Conservation (phyloP, 2,797 vertebrate species). For the Atherinosoma microstoma region DNA sequence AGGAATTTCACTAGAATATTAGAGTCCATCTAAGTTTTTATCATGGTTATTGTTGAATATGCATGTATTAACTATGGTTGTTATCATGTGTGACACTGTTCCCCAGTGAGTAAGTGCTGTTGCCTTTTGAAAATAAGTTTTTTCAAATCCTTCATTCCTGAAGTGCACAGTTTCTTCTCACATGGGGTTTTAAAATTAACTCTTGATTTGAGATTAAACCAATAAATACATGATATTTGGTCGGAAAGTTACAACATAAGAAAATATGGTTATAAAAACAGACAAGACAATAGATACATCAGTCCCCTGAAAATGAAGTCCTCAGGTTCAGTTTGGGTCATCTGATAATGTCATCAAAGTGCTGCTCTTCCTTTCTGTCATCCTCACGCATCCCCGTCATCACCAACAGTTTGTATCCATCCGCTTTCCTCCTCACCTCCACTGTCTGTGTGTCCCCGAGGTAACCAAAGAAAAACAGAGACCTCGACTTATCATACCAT, state of each 20-base stretch:
- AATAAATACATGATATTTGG: too few relatives aligned
- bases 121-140: too few relatives aligned
- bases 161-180: too few relatives aligned
- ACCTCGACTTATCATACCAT: conserved; percentile 2
- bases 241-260: neutral
- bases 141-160: too few relatives aligned
- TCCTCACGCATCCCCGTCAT: conserved; percentile 52
- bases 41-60: neutral
- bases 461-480: conserved; percentile 31
- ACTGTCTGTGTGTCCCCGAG: conserved; percentile 47
- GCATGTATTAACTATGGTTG: neutral
- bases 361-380: conserved; percentile 66
- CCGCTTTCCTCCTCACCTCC: conserved; percentile 55
- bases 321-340: conserved; percentile 52
- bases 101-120: too few relatives aligned
- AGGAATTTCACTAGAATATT: neutral
- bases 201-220: neutral
- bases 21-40: neutral
- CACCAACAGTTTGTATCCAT: conserved; percentile 69
- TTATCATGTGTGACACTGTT: neutral
- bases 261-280: neutral
- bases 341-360: conserved; percentile 79
- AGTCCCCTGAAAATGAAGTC: conserved; percentile 32
- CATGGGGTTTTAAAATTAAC: neutral
- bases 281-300: neutral